These are phyloP conservation scores for Sebastes wilsoni DNA, from an alignment of 2,797 vertebrate species.

Conservation along the genomic window DNA sequence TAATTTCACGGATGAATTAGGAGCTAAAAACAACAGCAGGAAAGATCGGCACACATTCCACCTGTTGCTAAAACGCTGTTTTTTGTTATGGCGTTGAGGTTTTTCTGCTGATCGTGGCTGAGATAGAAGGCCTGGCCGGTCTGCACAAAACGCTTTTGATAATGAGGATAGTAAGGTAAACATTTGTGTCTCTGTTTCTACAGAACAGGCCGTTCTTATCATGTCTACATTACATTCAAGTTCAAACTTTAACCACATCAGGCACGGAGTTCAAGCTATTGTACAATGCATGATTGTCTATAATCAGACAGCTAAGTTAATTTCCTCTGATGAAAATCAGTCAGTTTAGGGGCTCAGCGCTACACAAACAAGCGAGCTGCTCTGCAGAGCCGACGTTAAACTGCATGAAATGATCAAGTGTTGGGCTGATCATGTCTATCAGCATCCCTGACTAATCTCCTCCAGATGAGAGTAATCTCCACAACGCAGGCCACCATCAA, in stretches of 20 bases:
- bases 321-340: slow-evolving; percentile 63
- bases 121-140: slow-evolving; percentile 65
- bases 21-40: slow-evolving; percentile 77
- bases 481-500: slow-evolving; percentile 71
- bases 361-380: slow-evolving; percentile 37
- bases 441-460: slow-evolving; percentile 74
- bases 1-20: slow-evolving; percentile 84
- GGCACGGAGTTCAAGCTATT: slow-evolving; percentile 19
- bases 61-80: slow-evolving; percentile 63
- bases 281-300: slow-evolving; percentile 37
- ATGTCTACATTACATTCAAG: slow-evolving; percentile 54
- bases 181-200: slow-evolving; percentile 30
- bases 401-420: slow-evolving; percentile 62
- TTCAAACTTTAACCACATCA: slow-evolving; percentile 24
- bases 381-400: slow-evolving; percentile 7
- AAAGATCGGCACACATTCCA: slow-evolving; percentile 73
- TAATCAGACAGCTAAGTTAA: slow-evolving; percentile 50
- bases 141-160: slow-evolving; percentile 44
- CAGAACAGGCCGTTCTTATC: slow-evolving; percentile 50
- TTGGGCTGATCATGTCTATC: slow-evolving; percentile 62
- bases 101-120: slow-evolving; percentile 63
- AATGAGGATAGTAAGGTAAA: slow-evolving; percentile 59
- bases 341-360: slow-evolving; percentile 19
- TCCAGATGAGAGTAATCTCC: slow-evolving; percentile 86
- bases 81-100: slow-evolving; percentile 51